These are phyloP conservation scores for Coptodon bakossiorum DNA, from an alignment of 2,113 vertebrate species.

Conservation along the genomic window DNA sequence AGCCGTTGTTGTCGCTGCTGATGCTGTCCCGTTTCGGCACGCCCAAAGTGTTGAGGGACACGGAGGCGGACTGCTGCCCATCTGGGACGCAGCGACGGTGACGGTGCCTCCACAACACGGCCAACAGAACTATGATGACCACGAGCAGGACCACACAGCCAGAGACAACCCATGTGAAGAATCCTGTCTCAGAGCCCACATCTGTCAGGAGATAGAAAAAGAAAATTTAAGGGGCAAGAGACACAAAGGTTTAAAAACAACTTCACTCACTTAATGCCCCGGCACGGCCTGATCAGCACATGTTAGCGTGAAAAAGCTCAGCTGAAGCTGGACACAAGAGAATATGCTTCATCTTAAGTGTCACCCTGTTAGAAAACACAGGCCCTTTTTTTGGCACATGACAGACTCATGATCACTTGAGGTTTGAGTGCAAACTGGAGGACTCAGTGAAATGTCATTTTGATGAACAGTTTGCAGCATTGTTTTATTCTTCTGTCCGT, in stretches of 20 bases:
- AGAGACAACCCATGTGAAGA: conserved; percentile 85
- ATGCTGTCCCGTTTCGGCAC: conserved; percentile 82
- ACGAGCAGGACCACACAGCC: conserved; percentile 84
- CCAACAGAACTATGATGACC: conserved; percentile 80
- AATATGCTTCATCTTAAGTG: not conserved
- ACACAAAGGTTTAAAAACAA: not conserved
- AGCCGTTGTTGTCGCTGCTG: conserved; percentile 85
- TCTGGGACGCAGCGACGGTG: conserved; percentile 80
- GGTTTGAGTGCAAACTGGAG: not conserved
- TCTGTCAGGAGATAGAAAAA: conserved; percentile 21
- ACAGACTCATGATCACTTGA: not conserved
- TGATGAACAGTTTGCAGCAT: not conserved
- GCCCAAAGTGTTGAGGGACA: conserved; percentile 89
- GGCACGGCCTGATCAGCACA: not conserved
- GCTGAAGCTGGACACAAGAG: not conserved
- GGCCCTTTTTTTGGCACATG: not conserved
- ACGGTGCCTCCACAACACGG: conserved; percentile 81
- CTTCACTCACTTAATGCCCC: not conserved
- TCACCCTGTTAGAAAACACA: not conserved
- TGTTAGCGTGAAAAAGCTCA: not conserved
- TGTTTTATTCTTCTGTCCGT: not conserved
- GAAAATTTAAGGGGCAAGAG: not conserved
- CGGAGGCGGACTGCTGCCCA: conserved; percentile 80
- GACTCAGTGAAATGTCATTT: not conserved
- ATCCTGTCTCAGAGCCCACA: conserved; percentile 64